phyloP scores from a whole-genome alignment of 2,797 vertebrate genomes.

The Onychomys arenicola region DNA sequence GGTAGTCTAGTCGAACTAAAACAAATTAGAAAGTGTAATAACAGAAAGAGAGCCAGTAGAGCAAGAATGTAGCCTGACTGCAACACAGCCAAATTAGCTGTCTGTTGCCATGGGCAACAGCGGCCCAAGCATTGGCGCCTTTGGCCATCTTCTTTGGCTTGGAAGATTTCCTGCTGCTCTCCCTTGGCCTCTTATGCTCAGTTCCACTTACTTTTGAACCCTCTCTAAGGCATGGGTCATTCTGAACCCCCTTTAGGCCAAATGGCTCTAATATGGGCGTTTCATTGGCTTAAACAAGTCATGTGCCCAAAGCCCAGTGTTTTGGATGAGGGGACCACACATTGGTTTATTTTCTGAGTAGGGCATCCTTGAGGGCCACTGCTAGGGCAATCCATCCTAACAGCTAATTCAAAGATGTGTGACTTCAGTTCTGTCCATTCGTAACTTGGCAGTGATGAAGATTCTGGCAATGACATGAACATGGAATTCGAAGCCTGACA shows the following conservation, averaged over 20 bases:
- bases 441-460: not conserved
- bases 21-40: not conserved
- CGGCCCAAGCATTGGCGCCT: accelerated
- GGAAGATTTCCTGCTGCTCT: not conserved
- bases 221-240: not conserved
- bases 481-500: not conserved
- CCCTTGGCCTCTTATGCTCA: not conserved
- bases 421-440: not conserved
- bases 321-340: accelerated
- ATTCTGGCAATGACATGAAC: not conserved
- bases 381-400: not conserved
- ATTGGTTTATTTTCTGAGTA: not conserved
- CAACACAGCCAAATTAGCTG: not conserved
- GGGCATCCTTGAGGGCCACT: not conserved
- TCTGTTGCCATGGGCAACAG: not conserved
- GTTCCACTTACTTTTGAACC: not conserved
- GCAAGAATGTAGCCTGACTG: not conserved
- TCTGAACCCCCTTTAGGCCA: not conserved
- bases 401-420: not conserved
- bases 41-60: not conserved
- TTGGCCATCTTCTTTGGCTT: not conserved
- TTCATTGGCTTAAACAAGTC: not conserved
- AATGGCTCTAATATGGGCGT: not conserved
- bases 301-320: not conserved
- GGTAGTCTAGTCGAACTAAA: not conserved